Percentiles rank a stretch among this genome's conserved stretches.
These are phyloP conservation scores for Leptoclinus maculatus DNA, from an alignment of 2,797 vertebrate species.

Conservation along the genomic window DNA sequence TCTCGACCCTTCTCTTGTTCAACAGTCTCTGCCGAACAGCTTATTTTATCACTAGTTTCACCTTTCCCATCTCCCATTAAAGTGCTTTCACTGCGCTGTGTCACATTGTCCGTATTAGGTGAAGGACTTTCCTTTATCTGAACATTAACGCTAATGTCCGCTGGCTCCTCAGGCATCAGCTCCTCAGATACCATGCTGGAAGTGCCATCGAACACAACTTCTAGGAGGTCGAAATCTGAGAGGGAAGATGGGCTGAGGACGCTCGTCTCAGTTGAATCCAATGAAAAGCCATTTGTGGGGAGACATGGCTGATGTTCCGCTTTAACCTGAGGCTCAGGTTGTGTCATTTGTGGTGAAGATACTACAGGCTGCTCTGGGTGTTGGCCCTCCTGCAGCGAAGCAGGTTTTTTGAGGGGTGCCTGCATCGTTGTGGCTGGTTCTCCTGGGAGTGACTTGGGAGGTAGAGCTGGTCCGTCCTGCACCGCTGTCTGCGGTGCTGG, in stretches of 20 bases:
- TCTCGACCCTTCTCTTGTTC: conserved; percentile 18
- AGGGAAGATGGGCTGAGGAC: conserved; percentile 59
- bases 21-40: conserved; percentile 38
- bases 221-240: conserved; percentile 65
- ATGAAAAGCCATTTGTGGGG: conserved; percentile 53
- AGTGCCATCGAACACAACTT: conserved; percentile 53
- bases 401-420: conserved; percentile 34
- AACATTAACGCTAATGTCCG: conserved; percentile 26
- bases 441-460: conserved; percentile 40
- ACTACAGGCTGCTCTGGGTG: neutral
- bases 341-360: neutral
- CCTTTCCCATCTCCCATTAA: conserved; percentile 6
- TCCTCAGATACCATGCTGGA: conserved; percentile 37
- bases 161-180: conserved; percentile 20
- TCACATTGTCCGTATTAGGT: conserved; percentile 23
- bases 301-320: conserved; percentile 25
- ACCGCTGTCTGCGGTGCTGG: conserved; percentile 21
- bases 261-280: conserved; percentile 61
- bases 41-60: conserved; percentile 37
- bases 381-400: conserved; percentile 21
- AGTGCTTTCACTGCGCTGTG: conserved; percentile 32
- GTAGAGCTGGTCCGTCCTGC: conserved; percentile 31
- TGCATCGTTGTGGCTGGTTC: neutral
- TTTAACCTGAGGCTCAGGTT: conserved; percentile 27
- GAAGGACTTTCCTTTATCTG: conserved; percentile 22